phyloP scores from a whole-genome alignment of 2,797 vertebrate species.

The Valencia hispanica region DNA sequence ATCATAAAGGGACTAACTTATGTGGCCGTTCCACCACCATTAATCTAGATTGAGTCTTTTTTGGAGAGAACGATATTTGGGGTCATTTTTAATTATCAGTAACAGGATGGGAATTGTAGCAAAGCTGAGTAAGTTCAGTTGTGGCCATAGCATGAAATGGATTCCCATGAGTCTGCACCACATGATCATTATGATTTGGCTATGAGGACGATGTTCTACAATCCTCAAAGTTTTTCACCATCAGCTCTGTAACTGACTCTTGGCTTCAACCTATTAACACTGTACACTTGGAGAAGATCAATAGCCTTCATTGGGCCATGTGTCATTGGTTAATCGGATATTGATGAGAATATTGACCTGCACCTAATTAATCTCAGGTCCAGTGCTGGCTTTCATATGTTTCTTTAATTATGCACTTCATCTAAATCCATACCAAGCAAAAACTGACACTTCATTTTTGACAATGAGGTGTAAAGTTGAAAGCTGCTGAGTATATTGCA shows the following conservation, averaged over 20 bases:
- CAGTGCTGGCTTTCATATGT: conserved; percentile 92
- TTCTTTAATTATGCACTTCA: conserved; percentile 99
- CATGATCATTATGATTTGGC: conserved; percentile 60
- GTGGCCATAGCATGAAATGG: conserved; percentile 71
- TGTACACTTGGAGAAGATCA: conserved; percentile 91
- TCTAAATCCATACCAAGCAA: conserved; percentile 91
- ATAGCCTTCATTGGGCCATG: conserved; percentile 97
- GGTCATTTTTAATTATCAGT: conserved; percentile 82
- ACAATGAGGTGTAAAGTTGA: conserved; percentile 76
- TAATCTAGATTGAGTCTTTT: conserved; percentile 79
- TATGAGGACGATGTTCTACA: conserved; percentile 44
- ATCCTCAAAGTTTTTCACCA: conserved; percentile 75
- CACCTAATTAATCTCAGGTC: conserved; percentile 98
- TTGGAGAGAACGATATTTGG: conserved; percentile 63
- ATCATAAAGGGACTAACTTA: conserved; percentile 82
- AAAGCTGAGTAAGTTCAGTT: conserved; percentile 67
- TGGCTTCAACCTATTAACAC: conserved; percentile 96
- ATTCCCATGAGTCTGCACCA: conserved; percentile 54
- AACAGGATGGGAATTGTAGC: conserved; percentile 67
- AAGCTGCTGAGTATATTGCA: not conserved
- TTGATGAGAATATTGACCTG: conserved; percentile 99
- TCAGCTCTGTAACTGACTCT: conserved; percentile 89
- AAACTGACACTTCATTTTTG: conserved; percentile 74
- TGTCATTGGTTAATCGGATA: conserved; percentile 99
- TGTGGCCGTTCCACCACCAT: conserved; percentile 78